phyloP scores from a whole-genome alignment of 2,797 vertebrate genomes.

The Silurus lanzhouensis region DNA sequence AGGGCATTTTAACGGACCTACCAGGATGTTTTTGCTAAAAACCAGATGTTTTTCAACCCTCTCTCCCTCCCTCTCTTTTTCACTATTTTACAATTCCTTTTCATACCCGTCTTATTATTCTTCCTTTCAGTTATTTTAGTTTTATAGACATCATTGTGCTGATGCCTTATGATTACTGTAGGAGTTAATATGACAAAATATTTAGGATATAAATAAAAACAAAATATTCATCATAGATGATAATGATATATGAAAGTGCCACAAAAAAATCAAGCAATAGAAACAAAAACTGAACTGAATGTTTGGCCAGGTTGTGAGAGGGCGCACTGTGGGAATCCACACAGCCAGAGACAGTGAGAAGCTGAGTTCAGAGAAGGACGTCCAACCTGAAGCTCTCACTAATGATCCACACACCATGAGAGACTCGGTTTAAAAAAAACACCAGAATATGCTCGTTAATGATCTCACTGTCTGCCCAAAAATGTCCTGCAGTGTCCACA shows the following conservation, averaged over 20 bases:
- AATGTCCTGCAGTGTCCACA: constrained; percentile 26
- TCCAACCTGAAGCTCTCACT: constrained; percentile 29
- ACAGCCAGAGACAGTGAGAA: constrained; percentile 4
- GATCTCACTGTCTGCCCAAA: constrained; percentile 8
- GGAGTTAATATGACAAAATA: neutral
- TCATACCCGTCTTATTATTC: neutral
- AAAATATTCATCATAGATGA: neutral
- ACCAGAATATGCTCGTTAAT: constrained; percentile 25
- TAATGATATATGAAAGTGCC: neutral
- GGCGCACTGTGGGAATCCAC: neutral
- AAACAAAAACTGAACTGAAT: neutral
- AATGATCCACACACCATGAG: constrained; percentile 36
- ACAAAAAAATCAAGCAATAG: neutral
- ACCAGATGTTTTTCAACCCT: neutral
- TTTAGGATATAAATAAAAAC: neutral
- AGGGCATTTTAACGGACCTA: neutral
- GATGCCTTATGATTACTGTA: neutral
- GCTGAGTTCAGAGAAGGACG: constrained; percentile 14
- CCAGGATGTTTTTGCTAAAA: neutral
- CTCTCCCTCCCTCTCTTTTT: neutral
- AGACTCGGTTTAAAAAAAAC: neutral
- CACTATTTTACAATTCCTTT: neutral
- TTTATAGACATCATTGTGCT: neutral
- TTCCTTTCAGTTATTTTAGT: neutral
- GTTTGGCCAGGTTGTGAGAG: neutral